Evolutionary conservation across 1,140 invertebrate species (phyloP).

Genomic region (Caenorhabditis brenneri): DNA sequence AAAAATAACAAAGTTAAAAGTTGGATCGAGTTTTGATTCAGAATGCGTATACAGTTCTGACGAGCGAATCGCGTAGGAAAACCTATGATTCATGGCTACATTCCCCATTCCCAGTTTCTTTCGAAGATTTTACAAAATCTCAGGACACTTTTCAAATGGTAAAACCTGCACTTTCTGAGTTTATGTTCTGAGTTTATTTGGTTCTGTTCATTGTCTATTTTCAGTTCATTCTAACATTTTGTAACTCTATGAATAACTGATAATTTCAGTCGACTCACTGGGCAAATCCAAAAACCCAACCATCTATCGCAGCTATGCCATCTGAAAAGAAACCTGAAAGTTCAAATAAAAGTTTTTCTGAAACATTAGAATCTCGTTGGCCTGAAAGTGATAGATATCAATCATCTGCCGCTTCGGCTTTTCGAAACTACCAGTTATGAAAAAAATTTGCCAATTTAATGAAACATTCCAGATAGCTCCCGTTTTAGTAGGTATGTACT

Average conservation of each 20-base stretch:
- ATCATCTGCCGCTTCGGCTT: slow-evolving; percentile 1
- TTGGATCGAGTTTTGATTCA: not conserved
- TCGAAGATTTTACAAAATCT: slow-evolving; percentile 42
- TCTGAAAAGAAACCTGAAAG: not conserved
- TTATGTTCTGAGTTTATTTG: not conserved
- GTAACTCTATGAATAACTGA: not conserved
- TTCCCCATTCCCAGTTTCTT: slow-evolving; percentile 32
- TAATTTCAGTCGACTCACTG: slow-evolving; percentile 50
- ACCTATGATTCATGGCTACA: slow-evolving; percentile 46
- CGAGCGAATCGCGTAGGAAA: not conserved
- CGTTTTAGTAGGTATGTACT: too few species aligned
- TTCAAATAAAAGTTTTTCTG: not conserved
- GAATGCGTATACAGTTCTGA: slow-evolving; percentile 44
- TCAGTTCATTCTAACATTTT: not conserved
- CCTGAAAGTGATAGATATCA: slow-evolving; percentile 39
- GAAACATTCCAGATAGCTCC: too few species aligned
- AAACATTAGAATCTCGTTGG: not conserved
- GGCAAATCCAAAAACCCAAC: slow-evolving; percentile 21
- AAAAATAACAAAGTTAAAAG: too few species aligned
- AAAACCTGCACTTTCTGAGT: not conserved
- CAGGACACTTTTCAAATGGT: slow-evolving; percentile 44
- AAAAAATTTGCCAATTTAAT: not conserved
- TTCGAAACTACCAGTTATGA: slow-evolving; percentile 44
- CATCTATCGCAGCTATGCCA: not conserved
- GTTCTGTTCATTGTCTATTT: not conserved